phyloP scores from a whole-genome alignment of 2,113 vertebrate species.

The Periophthalmodon schlosseri region DNA sequence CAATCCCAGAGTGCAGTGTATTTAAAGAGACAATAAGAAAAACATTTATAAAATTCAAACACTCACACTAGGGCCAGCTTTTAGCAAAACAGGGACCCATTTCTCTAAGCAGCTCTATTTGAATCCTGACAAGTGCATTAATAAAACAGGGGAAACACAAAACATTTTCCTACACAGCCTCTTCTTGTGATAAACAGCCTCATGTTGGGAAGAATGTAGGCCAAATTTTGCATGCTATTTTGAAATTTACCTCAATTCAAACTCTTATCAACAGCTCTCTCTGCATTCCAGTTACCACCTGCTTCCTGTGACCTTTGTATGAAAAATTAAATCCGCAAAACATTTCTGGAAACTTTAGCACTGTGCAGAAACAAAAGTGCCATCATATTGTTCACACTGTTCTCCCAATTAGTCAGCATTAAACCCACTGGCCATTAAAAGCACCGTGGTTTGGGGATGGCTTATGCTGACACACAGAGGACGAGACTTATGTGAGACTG shows the following conservation, averaged over 20 bases:
- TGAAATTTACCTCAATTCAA: conserved; percentile 1
- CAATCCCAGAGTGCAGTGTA: not conserved
- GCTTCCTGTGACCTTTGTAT: not conserved
- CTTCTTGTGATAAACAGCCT: conserved; percentile 5
- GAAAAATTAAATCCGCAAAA: not conserved
- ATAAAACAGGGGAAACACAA: conserved; percentile 6
- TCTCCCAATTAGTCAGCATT: not conserved
- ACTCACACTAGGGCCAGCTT: not conserved
- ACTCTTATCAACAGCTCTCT: not conserved
- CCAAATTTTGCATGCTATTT: not conserved
- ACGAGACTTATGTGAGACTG: too few relatives aligned
- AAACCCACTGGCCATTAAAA: not conserved
- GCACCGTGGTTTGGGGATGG: conserved; percentile 3
- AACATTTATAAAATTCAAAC: not conserved
- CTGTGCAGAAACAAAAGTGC: not conserved
- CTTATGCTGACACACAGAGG: not conserved
- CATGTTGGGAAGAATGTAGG: conserved; percentile 7
- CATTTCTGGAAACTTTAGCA: not conserved
- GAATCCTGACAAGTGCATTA: conserved; percentile 1
- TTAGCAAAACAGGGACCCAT: not conserved
- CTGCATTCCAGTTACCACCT: not conserved
- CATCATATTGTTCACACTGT: not conserved
- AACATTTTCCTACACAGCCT: not conserved
- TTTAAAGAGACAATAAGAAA: not conserved
- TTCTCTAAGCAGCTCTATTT: not conserved